Base-by-base conservation (phyloP, 2,797 vertebrate species). In the Lithobates sylvaticus region DNA sequence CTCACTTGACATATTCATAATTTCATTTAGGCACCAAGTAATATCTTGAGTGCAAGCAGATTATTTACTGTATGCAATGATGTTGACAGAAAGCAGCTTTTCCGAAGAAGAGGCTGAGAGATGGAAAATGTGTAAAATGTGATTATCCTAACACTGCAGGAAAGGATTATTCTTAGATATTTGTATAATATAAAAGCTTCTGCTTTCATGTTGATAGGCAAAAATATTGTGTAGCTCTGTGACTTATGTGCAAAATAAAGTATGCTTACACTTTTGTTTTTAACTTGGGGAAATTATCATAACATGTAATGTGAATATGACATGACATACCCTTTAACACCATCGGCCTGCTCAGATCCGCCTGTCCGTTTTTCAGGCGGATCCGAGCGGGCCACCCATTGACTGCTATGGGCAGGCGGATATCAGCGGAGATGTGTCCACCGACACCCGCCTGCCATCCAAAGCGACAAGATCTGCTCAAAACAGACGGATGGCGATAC, bases 21-120 rank as follows among this genome's bases (percentile, higher is more conserved):
- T 32, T 80, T 90, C 73, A 79, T 88, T 89, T 89, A 89, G 88
- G 83, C 81, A 88, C 88, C 88, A 89, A 85, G 84, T 88, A 39
- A 76, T 79, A 85, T 74, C 84, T 85, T 78, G 75, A 91, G 86
- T 84, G 81, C 71, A 47, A 80, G 64, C 71, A 76, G 81, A 44
- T 88, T 29, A 75, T 88, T 90, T 84, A 88, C 89, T 90, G 64
- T 78, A 89, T 77, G 88, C 87, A 89, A 87, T 76, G 84, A 88
- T 72, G 81, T 88, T 89, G 81, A 71, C 89, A 86, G n/a, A 91
- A 84, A 73, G 67, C 84, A 90, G 73, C 80, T 68, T 73, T 0
- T 88, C 76, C 58, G 86, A 71, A 80, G 84, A 86, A 88, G 81
- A 86, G 71, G 80, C 64, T 67, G 58, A 36, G 84, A 50, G 34